Evolutionary conservation across 2,888 invertebrate genomes (phyloP).

Genomic region (Acrobasis repandana): DNA sequence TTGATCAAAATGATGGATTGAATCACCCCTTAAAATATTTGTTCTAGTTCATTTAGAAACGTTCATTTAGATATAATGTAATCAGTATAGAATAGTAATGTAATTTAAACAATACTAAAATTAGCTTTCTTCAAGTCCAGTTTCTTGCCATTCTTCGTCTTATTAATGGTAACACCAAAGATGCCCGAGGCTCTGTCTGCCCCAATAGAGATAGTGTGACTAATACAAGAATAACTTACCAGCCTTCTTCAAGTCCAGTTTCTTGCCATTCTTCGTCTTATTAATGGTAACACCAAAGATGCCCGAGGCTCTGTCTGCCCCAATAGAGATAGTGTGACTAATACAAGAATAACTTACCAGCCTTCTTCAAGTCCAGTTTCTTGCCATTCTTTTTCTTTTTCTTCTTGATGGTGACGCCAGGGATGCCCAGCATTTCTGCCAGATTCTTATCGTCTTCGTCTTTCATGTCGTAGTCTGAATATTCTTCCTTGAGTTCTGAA

Average conservation of each 20-base stretch:
- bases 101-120: too few species aligned
- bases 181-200: too few species aligned
- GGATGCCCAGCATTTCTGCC: slow-evolving; percentile 53
- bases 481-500: slow-evolving; percentile 60
- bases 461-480: slow-evolving; percentile 51
- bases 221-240: too few species aligned
- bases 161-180: slow-evolving; percentile 47
- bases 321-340: too few species aligned
- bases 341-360: slow-evolving; percentile 36
- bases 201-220: too few species aligned
- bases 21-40: too few species aligned
- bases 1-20: too few species aligned
- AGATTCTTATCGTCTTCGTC: slow-evolving; percentile 50
- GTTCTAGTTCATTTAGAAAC: too few species aligned
- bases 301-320: too few species aligned
- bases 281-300: slow-evolving; percentile 50
- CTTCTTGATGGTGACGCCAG: slow-evolving; percentile 49
- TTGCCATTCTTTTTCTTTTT: slow-evolving; percentile 41
- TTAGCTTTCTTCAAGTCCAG: slow-evolving; percentile 27
- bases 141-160: slow-evolving; percentile 42
- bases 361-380: slow-evolving; percentile 31
- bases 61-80: too few species aligned
- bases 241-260: slow-evolving; percentile 28
- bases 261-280: slow-evolving; percentile 41
- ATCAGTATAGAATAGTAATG: too few species aligned